phyloP scores from a whole-genome alignment of 1,140 invertebrate species.

The Atta colombica region DNA sequence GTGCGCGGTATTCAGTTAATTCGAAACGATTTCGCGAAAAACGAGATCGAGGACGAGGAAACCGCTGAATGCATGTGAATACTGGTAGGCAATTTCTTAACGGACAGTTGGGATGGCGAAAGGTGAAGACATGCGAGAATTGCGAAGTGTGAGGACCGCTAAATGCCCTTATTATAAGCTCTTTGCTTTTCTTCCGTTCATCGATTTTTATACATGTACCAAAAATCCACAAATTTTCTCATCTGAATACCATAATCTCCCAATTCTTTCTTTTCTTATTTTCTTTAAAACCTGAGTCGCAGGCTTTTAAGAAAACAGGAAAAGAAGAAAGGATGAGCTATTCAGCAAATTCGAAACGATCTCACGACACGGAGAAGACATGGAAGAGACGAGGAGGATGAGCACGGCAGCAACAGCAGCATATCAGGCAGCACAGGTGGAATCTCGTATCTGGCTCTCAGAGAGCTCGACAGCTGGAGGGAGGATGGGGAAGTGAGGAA shows the following conservation, averaged over 20 bases:
- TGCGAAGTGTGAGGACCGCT: conserved; percentile 35
- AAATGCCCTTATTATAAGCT: conserved; percentile 50
- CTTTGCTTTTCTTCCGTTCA: conserved; percentile 17
- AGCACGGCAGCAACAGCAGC: conserved; percentile 73
- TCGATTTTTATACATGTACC: conserved; percentile 37
- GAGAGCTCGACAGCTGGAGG: conserved; percentile 56
- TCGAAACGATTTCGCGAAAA: conserved; percentile 36
- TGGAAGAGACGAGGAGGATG: conserved; percentile 68
- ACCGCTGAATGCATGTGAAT: background rate
- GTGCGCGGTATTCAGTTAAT: conserved; percentile 35
- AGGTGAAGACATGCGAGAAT: conserved; percentile 16
- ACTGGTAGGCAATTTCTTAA: conserved; percentile 42
- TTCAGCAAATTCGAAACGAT: conserved; percentile 71
- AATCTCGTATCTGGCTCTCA: conserved; percentile 77
- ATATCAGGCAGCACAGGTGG: conserved; percentile 77
- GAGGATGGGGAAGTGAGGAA: conserved; percentile 66
- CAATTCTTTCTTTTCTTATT: too few species aligned
- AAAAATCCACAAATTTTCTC: conserved; percentile 56
- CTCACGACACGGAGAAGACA: conserved; percentile 73
- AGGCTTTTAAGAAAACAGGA: conserved; percentile 21
- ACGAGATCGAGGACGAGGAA: conserved; percentile 1
- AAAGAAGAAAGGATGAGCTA: conserved; percentile 20
- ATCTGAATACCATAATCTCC: conserved; percentile 21
- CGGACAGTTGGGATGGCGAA: background rate
- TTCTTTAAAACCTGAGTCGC: background rate